A percentile compares a stretch with the other conserved stretches of the same genome.
Conservation (phyloP, 2,888 invertebrate species). For the Athrips mouffetella region DNA sequence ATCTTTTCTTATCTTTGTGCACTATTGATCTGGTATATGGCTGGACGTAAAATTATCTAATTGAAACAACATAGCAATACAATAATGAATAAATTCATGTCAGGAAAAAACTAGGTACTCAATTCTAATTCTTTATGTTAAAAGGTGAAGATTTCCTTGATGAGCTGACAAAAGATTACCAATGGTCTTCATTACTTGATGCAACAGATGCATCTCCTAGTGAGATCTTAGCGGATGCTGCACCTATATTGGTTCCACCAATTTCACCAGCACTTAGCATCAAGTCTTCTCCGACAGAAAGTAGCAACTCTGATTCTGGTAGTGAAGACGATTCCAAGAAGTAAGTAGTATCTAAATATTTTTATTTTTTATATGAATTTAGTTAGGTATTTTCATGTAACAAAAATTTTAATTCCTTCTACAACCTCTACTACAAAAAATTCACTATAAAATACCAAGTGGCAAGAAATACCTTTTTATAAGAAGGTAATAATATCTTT, state of each 20-base stretch:
- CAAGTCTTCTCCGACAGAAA: slow-evolving; percentile 59
- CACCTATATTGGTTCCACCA: slow-evolving; percentile 55
- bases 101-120: too few relatives aligned
- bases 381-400: not conserved
- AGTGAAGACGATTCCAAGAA: slow-evolving; percentile 73
- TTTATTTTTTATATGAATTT: not conserved
- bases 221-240: slow-evolving; percentile 71
- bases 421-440: too few relatives aligned
- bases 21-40: too few relatives aligned
- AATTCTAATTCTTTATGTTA: slow-evolving; percentile 18
- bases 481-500: too few relatives aligned
- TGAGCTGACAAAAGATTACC: slow-evolving; percentile 60
- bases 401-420: too few relatives aligned
- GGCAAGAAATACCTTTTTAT: too few relatives aligned
- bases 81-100: too few relatives aligned
- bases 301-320: slow-evolving; percentile 66
- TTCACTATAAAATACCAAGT: too few relatives aligned
- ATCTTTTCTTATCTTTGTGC: too few relatives aligned
- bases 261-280: slow-evolving; percentile 59
- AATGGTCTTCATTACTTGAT: slow-evolving; percentile 66
- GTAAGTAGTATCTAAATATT: slow-evolving; percentile 32
- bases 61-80: too few relatives aligned
- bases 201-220: slow-evolving; percentile 68
- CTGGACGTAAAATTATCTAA: too few relatives aligned
- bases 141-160: slow-evolving; percentile 67